Percentiles rank a stretch among this genome's conserved stretches.
phyloP scores from a whole-genome alignment of 2,797 vertebrate genomes.

The Pagetopsis macropterus region DNA sequence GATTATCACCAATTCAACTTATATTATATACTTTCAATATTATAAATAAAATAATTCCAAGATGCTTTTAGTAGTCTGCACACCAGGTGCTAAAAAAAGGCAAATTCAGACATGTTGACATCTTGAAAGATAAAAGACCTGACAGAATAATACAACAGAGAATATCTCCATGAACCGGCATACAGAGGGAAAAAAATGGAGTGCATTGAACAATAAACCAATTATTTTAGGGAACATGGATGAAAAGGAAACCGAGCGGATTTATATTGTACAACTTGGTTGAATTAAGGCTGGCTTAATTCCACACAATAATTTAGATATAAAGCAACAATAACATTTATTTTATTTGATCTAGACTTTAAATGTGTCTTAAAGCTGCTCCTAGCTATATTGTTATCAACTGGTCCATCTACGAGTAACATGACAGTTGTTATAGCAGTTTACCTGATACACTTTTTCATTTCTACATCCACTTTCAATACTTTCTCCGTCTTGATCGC shows the following conservation, averaged over 20 bases:
- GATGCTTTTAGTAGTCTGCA: constrained; percentile 80
- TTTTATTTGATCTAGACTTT: not conserved
- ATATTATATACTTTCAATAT: constrained; percentile 82
- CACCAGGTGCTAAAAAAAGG: constrained; percentile 84
- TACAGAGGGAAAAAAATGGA: constrained; percentile 51
- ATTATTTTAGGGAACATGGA: constrained; percentile 39
- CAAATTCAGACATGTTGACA: constrained; percentile 70
- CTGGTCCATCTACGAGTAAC: not conserved
- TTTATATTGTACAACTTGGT: constrained; percentile 13
- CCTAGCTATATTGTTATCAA: not conserved
- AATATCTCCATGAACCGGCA: constrained; percentile 72
- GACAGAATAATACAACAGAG: constrained; percentile 67
- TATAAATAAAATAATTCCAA: constrained; percentile 78
- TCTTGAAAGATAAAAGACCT: constrained; percentile 67
- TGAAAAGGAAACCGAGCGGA: constrained; percentile 24
- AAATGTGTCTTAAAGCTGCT: constrained; percentile 9
- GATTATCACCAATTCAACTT: constrained; percentile 71
- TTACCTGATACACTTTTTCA: constrained; percentile 27
- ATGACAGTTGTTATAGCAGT: not conserved
- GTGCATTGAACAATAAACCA: constrained; percentile 42
- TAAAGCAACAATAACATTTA: not conserved
- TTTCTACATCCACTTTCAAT: constrained; percentile 53
- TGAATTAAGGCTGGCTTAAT: constrained; percentile 6
- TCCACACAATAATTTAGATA: constrained; percentile 12
- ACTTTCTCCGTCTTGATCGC: constrained; percentile 63